A percentile compares a stretch with the other conserved stretches of the same genome.
phyloP scores from a whole-genome alignment of 2,888 invertebrate species.

The Prosopocoilus inquinatus region DNA sequence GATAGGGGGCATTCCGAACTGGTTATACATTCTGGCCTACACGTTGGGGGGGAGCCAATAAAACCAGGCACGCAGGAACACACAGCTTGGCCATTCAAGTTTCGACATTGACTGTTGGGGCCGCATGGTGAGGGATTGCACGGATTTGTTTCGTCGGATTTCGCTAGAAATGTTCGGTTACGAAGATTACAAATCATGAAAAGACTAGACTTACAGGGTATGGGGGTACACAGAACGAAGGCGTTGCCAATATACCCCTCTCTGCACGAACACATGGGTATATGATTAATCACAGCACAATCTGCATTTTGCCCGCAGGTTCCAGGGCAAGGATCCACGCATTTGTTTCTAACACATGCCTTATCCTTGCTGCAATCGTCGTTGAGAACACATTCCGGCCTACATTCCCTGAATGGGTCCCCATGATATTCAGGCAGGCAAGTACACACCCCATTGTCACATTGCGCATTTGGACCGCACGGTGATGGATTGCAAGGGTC shows the following conservation, averaged over 20 bases:
- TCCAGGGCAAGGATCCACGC: conserved; percentile 81
- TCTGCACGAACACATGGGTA: conserved; percentile 60
- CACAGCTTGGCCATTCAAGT: conserved; percentile 63
- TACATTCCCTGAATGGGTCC: conserved; percentile 73
- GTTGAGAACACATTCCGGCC: conserved; percentile 79
- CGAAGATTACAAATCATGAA: too few species aligned
- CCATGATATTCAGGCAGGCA: conserved; percentile 76
- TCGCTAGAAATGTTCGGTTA: too few species aligned
- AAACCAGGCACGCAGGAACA: conserved; percentile 67
- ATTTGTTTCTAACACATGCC: conserved; percentile 77
- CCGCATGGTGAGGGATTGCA: conserved; percentile 68
- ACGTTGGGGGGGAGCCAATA: conserved; percentile 65
- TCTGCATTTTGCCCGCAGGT: conserved; percentile 75
- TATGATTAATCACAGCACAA: conserved; percentile 75
- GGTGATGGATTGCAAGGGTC: conserved; percentile 66
- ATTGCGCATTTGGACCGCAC: conserved; percentile 76
- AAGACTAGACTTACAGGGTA: conserved; percentile 33
- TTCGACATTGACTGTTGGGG: conserved; percentile 62
- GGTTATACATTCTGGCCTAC: conserved; percentile 68
- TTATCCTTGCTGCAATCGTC: conserved; percentile 74
- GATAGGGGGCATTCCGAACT: conserved; percentile 67
- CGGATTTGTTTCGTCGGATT: conserved; percentile 46
- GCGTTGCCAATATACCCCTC: conserved; percentile 67
- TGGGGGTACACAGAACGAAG: conserved; percentile 61
- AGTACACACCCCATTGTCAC: conserved; percentile 70